Evolutionary conservation across 2,888 invertebrate genomes (phyloP), one percentile per base, ranked within the genome.

Genomic region (Ypsolopha scabrella): DNA sequence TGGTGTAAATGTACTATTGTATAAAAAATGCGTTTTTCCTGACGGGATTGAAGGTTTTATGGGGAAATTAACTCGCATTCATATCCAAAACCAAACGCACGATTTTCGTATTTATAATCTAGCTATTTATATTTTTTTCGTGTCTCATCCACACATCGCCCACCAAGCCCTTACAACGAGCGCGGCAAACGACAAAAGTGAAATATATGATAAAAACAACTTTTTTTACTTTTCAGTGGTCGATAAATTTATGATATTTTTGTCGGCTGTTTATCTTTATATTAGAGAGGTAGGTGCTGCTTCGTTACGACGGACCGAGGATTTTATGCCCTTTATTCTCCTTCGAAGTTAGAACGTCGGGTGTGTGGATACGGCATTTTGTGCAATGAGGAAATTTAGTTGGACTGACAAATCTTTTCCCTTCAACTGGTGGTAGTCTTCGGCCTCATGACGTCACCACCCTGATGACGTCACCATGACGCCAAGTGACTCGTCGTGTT

Each of bases 151-250:
- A 75, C 43, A 57, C 10, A 59, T 38, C 48, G 38, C 55, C 43
- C 56, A 24, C 11, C 41, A 6, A 7, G 33, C 48, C 33, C 39
- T 41, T 11, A 34, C 48, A 35, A 37, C 59, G 56, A 61, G 37
- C 44, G 61, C 69, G 68, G 71, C 72, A 57, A 57, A 58, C 63
- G 64, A 75, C 79, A 78, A 79, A 78, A 80, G 77, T 78, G 73
- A 75, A 74, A 76, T 78, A 79, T 78, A 77, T 69, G 74, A 77
- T 79, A 79, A 78, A 78, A 75, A 73, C 60, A 60, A 58, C 50
- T 60, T 68, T 75, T 76, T 76, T 80, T 41, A 78, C 67, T 74
- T 79, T 77, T 75, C 75, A 76, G 69, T 74, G 67, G 60, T 58
- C 53, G 55, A 62, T 73, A 63, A 75, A 80, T 81, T 83, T 83